Evolutionary conservation across 2,888 invertebrate species (phyloP).

Genomic region (Agriopis aurantiaria): DNA sequence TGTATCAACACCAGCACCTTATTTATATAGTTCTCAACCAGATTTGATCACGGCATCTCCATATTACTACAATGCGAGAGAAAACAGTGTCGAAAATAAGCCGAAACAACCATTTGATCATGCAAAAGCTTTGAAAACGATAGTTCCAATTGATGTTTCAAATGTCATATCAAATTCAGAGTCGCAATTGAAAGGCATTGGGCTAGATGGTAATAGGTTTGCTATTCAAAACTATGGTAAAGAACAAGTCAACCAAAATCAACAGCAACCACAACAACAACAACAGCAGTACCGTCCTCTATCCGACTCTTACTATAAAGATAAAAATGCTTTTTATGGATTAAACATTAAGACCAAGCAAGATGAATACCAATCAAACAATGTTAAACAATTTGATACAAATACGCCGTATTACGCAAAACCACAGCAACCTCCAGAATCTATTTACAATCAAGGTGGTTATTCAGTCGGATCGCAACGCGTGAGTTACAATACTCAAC

Average conservation of each 20-base stretch:
- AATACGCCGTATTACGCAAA: constrained; percentile 62
- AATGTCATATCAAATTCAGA: constrained; percentile 75
- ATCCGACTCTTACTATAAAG: constrained; percentile 76
- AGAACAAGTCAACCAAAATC: constrained; percentile 62
- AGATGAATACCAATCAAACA: constrained; percentile 65
- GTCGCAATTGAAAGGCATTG: constrained; percentile 55
- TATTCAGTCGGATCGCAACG: constrained; percentile 60
- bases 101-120: constrained; percentile 78
- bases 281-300: constrained; percentile 64
- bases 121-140: constrained; percentile 80
- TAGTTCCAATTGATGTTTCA: constrained; percentile 80
- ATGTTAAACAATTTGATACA: constrained; percentile 62
- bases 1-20: constrained; percentile 54
- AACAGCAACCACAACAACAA: constrained; percentile 21
- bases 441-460: constrained; percentile 57
- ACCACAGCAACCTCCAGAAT: constrained; percentile 60
- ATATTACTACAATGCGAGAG: constrained; percentile 66
- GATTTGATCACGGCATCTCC: constrained; percentile 75
- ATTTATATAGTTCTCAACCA: constrained; percentile 56
- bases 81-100: constrained; percentile 63
- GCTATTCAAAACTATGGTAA: constrained; percentile 62
- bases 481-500: constrained; percentile 59
- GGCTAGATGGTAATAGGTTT: constrained; percentile 60
- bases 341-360: constrained; percentile 72
- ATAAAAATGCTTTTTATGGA: constrained; percentile 74